phyloP scores from a whole-genome alignment of 2,888 invertebrate genomes.

The Cosmopolites sordidus region DNA sequence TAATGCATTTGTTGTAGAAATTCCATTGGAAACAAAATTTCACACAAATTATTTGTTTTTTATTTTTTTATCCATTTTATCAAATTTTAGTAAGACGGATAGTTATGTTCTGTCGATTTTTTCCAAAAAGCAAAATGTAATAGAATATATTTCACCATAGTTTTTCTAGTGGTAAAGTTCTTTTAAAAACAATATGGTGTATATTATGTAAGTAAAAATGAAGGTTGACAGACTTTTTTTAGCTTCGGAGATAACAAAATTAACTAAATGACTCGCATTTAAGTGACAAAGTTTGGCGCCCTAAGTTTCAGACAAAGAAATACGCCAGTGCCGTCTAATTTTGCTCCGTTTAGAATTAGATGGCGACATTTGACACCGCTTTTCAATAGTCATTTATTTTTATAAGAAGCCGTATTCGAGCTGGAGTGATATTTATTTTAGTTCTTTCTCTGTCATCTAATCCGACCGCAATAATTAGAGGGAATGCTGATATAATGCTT shows the following conservation, averaged over 20 bases:
- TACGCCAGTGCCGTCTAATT: slow-evolving; percentile 44
- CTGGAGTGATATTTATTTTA: slow-evolving; percentile 9
- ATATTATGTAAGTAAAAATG: background rate
- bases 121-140: too few relatives aligned
- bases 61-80: too few relatives aligned
- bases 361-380: slow-evolving; percentile 45
- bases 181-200: background rate
- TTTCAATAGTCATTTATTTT: slow-evolving; percentile 44
- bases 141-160: too few relatives aligned
- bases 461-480: background rate
- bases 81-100: too few relatives aligned
- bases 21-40: too few relatives aligned
- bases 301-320: slow-evolving; percentile 37
- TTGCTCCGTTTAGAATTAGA: slow-evolving; percentile 39
- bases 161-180: too few relatives aligned
- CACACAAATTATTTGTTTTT: too few relatives aligned
- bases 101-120: too few relatives aligned
- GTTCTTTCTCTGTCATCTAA: slow-evolving; percentile 4
- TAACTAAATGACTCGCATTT: slow-evolving; percentile 39
- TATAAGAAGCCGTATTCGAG: slow-evolving; percentile 27
- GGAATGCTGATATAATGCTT: background rate
- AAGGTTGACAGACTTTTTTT: slow-evolving; percentile 26
- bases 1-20: too few relatives aligned
- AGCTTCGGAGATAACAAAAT: slow-evolving; percentile 32
- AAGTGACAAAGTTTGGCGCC: slow-evolving; percentile 45